phyloP scores from a whole-genome alignment of 2,888 invertebrate species.

The Neuroscelio doddi region DNA sequence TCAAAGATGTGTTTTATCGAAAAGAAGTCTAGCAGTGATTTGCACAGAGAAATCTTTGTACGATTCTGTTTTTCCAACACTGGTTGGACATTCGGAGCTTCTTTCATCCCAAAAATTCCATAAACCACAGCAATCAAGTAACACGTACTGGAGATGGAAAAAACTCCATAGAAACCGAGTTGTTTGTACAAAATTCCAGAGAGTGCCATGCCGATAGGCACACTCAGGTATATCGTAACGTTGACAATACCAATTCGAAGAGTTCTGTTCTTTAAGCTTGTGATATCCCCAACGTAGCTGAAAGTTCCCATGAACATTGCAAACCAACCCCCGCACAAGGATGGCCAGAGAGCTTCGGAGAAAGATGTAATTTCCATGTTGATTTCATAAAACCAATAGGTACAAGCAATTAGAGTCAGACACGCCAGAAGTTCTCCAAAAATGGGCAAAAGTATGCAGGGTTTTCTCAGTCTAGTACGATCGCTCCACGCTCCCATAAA shows the following conservation, averaged over 20 bases:
- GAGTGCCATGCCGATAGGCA: slow-evolving; percentile 90
- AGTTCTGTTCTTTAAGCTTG: slow-evolving; percentile 87
- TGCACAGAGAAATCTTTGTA: slow-evolving; percentile 72
- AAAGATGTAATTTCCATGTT: slow-evolving; percentile 88
- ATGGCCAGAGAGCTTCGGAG: slow-evolving; percentile 87
- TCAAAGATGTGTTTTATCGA: slow-evolving; percentile 84
- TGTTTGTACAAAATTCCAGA: slow-evolving; percentile 86
- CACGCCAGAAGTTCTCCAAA: slow-evolving; percentile 86
- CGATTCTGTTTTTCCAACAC: slow-evolving; percentile 30
- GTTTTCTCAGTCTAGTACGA: slow-evolving; percentile 79
- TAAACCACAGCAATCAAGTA: slow-evolving; percentile 84
- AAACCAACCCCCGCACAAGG: slow-evolving; percentile 89
- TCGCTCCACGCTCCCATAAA: slow-evolving; percentile 83
- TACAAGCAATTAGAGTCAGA: slow-evolving; percentile 84
- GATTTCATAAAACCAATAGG: slow-evolving; percentile 84
- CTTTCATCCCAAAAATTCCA: slow-evolving; percentile 82
- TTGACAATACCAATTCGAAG: slow-evolving; percentile 90
- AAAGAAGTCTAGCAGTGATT: slow-evolving; percentile 81
- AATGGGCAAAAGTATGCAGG: slow-evolving; percentile 88
- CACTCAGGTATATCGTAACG: slow-evolving; percentile 89
- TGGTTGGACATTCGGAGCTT: slow-evolving; percentile 72
- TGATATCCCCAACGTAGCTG: slow-evolving; percentile 91
- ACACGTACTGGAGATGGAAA: slow-evolving; percentile 82
- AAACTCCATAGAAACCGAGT: slow-evolving; percentile 88
- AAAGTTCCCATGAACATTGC: slow-evolving; percentile 93